Base-by-base conservation (phyloP, 2,888 invertebrate genomes). In the Tuta absoluta region DNA sequence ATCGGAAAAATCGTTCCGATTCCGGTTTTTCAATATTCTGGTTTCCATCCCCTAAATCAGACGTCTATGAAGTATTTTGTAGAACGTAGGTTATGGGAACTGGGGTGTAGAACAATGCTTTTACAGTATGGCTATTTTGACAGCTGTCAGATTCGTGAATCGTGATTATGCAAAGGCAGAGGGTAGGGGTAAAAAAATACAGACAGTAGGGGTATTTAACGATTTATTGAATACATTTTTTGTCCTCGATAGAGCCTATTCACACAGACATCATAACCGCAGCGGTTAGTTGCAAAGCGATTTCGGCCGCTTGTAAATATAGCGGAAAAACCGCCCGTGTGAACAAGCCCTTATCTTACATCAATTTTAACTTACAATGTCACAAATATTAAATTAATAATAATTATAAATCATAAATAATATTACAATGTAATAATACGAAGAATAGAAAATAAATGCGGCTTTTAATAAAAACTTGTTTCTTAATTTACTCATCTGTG, bases 181-280 rank as follows among this genome's bases (percentile, higher is more conserved):
- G n/a, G n/a, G n/a, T n/a, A n/a, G n/a, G n/a, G n/a, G 41, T 49
- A 49, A 49, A 19, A 49, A 49, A 48, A 49, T 10, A 24, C 3
- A 24, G 11, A 65, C 33, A 33, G 5, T 41, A 69, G 73, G 81
- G 82, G 75, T 77, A 80, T 78, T 75, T 80, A 77, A 81, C 78
- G 82, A 81, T 86, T 84, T 86, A 85, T 77, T 75, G 69, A 66
- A 75, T 78, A 78, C 75, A 77, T 74, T 76, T 72, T 64, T 66
- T 63, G 63, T 70, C 73, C 71, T 71, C n/a, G 28, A 8, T 41
- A 23, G 24, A 66, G 63, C 66, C 63, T 61, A 67, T 66, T 67
- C 67, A 67, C 67, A 65, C 67, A 19, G 48, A 8, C 48, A 4
- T 48, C 19, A 19, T 5, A 19, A 17, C 48, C 10, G 48, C 10